These are phyloP conservation scores for Exocentrus adspersus DNA, from an alignment of 2,888 invertebrate genomes.

Conservation along the genomic window DNA sequence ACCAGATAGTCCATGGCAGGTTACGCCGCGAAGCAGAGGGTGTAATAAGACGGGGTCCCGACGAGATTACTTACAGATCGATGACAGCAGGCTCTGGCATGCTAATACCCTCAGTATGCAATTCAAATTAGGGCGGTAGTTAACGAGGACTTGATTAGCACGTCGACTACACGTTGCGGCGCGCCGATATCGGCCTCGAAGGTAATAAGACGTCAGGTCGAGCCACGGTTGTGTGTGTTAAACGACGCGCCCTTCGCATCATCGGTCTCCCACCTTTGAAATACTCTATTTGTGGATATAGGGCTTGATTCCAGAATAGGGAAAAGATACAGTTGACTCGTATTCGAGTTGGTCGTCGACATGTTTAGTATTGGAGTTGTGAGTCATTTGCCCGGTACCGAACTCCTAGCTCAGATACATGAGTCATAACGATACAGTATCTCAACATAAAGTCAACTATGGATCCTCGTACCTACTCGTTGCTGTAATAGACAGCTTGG, in stretches of 20 bases:
- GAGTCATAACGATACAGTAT: too few species aligned
- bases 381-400: too few species aligned
- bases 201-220: slow-evolving; percentile 44
- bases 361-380: too few species aligned
- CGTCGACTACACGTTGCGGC: slow-evolving; percentile 57
- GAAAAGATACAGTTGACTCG: too few species aligned
- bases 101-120: slow-evolving; percentile 60
- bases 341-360: too few species aligned
- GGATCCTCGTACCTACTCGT: too few species aligned
- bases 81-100: slow-evolving; percentile 55
- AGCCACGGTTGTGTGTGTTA: not conserved
- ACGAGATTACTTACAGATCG: slow-evolving; percentile 58
- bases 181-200: slow-evolving; percentile 45
- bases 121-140: slow-evolving; percentile 60
- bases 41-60: slow-evolving; percentile 32
- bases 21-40: not conserved
- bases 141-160: slow-evolving; percentile 61
- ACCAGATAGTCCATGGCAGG: slow-evolving; percentile 4
- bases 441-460: too few species aligned
- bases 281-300: not conserved
- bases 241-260: not conserved
- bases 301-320: too few species aligned
- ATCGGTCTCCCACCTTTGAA: not conserved
- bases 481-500: too few species aligned
- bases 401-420: too few species aligned